Evolutionary conservation across 2,888 invertebrate species (phyloP).

Genomic region (Athalia cordata): DNA sequence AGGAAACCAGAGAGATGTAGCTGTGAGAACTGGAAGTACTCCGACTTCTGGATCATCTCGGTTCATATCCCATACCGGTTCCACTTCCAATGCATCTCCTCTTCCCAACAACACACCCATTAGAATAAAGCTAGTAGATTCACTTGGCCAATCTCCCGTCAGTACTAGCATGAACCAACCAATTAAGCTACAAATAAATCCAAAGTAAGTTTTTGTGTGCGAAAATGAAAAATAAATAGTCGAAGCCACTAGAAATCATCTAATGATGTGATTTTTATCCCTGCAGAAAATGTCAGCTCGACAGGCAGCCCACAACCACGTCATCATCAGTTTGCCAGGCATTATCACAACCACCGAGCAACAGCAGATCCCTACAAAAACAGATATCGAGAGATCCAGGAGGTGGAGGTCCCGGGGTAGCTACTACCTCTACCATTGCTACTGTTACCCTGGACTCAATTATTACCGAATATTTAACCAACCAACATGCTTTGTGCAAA

Average conservation of each 20-base stretch:
- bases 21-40: conserved; percentile 59
- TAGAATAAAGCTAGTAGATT: conserved; percentile 66
- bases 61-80: conserved; percentile 65
- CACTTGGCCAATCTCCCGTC: conserved; percentile 62
- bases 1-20: conserved; percentile 61
- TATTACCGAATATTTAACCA: conserved; percentile 96
- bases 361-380: conserved; percentile 76
- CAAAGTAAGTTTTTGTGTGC: conserved; percentile 57
- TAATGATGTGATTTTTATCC: conserved; percentile 24
- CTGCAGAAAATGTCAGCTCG: conserved; percentile 62
- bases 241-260: background rate
- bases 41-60: conserved; percentile 65
- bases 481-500: conserved; percentile 98
- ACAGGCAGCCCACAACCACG: conserved; percentile 57
- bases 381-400: conserved; percentile 71
- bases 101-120: conserved; percentile 59
- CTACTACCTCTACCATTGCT: conserved; percentile 63
- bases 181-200: conserved; percentile 68
- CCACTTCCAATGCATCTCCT: conserved; percentile 58
- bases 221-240: background rate
- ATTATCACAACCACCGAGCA: conserved; percentile 61
- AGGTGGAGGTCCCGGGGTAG: conserved; percentile 63
- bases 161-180: conserved; percentile 61
- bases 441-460: conserved; percentile 90
- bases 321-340: conserved; percentile 44